Base-by-base conservation (phyloP, 2,113 vertebrate genomes). In the Patagioenas fasciata region DNA sequence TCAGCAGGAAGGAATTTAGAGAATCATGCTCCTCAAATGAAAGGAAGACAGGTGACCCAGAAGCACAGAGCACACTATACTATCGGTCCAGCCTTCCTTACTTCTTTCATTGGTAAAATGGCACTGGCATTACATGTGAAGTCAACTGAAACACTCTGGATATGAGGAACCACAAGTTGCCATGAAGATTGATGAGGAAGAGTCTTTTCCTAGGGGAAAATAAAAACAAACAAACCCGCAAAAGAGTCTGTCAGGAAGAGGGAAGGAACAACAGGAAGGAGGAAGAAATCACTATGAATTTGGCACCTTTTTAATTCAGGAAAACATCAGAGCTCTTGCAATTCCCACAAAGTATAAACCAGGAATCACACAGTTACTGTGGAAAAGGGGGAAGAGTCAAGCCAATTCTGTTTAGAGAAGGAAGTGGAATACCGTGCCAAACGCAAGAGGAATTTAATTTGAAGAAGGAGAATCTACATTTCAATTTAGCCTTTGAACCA, bases 281-380 rank as follows among this genome's bases (percentile, higher is more conserved):
- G 53, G 44, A 85, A 93, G 62, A 93, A 91, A 61, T 90, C 62
- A 54, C 85, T 73, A 70, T 0, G 0, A 47, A 71, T 56, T 56
- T 70, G 17, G 51, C 4, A 8, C 64, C 32, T 89, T 89, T 69
- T 89, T 69, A 85, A 94, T 85, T 79, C 69, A 91, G 62, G 58
- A 70, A 93, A 93, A 81, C 11, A 71, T 78, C 72, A 78, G 77
- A 88, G 54, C 47, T 93, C 67, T 73, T 80, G 47, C 64, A 90
- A 77, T 72, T 96, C 65, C 51, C 69, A 94, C 62, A 90, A 92
- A 83, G n/a, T 40, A 47, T 47, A 86, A 94, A 91, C 53, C 88
- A 70, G 64, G 31, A 90, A 90, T 80, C 72, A 61, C 61, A 86
- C 19, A 38, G 71, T 61, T 72, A 85, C 67, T 62, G 28, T 54